These are phyloP conservation scores for Lethocerus indicus DNA, from an alignment of 1,140 invertebrate species.

Conservation along the genomic window DNA sequence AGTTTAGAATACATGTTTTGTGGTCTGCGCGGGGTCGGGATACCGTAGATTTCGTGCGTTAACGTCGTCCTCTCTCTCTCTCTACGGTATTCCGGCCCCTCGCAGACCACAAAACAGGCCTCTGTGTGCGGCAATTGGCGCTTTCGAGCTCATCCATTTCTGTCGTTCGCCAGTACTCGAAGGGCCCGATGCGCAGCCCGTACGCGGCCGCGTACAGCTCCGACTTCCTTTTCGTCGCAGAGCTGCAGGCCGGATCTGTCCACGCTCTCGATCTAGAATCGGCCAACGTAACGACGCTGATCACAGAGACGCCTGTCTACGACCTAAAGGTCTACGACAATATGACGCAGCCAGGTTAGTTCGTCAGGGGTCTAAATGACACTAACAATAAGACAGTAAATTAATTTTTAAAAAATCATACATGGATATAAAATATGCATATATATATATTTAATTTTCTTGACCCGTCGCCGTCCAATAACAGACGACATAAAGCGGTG, in stretches of 20 bases:
- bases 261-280: conserved; percentile 27
- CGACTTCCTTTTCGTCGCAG: conserved; percentile 32
- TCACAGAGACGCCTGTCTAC: conserved; percentile 34
- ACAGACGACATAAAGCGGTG: background rate
- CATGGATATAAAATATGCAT: background rate
- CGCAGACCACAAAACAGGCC: no score
- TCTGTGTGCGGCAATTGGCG: no score
- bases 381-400: no score
- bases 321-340: conserved; percentile 42
- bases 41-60: no score
- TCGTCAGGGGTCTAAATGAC: no score
- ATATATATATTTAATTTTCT: background rate
- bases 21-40: no score
- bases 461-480: background rate
- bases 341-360: conserved; percentile 29
- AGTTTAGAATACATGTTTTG: no score
- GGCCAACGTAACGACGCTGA: conserved; percentile 25
- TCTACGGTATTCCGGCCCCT: no score
- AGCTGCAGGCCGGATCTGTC: conserved; percentile 38
- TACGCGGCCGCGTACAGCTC: conserved; percentile 32
- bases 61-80: no score
- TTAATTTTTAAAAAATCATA: no score
- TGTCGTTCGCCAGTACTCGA: no score
- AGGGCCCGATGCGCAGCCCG: conserved; percentile 36
- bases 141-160: no score